Evolutionary conservation across 2,797 vertebrate genomes (phyloP), one percentile per base, ranked within the genome.

Genomic region (Emydoidea blandingii): DNA sequence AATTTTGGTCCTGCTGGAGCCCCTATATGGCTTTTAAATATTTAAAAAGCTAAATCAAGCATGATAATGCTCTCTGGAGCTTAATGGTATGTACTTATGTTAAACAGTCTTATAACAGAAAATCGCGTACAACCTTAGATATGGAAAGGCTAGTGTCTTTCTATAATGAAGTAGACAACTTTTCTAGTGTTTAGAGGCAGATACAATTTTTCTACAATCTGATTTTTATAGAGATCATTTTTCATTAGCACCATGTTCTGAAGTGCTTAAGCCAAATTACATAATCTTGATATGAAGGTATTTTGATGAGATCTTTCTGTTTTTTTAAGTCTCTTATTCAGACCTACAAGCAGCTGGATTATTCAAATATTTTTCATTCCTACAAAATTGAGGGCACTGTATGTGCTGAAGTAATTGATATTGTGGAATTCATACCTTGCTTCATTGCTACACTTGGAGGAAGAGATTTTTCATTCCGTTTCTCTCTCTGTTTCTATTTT

Each of bases 61-160:
- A 12, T 83, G 78, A 0, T 85, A 37, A 68, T 47, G 92, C 57
- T 83, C 92, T 65, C 49, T 0, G 2, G 74, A 93, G 90, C 93
- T 79, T 86, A 90, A 59, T 81, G 5, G 52, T 62, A 0, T 52
- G 79, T 56, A 94, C 56, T 90, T 16, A 2, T 4, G 12, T 91
- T 89, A 53, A 37, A 94, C 54, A 47, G 41, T 85, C 89, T 31
- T 89, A 79, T 87, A 94, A 81, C 91, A 96, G 94, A 95, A 97
- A 95, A 76, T 91, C 68, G 93, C 25, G 92, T 57, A 57, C 5
- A 57, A 29, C 27, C 27, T 57, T 29, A 57, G 11, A 27, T 57
- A 29, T 57, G 27, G 27, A 54, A 57, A 57, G 56, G 27, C 56
- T 57, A 57, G 12, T 57, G 25, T 95, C 79, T 74, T 95, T 92